A percentile compares a stretch with the other conserved stretches of the same genome.
phyloP scores from a whole-genome alignment of 2,797 vertebrate genomes.

The Sebastes goodei region DNA sequence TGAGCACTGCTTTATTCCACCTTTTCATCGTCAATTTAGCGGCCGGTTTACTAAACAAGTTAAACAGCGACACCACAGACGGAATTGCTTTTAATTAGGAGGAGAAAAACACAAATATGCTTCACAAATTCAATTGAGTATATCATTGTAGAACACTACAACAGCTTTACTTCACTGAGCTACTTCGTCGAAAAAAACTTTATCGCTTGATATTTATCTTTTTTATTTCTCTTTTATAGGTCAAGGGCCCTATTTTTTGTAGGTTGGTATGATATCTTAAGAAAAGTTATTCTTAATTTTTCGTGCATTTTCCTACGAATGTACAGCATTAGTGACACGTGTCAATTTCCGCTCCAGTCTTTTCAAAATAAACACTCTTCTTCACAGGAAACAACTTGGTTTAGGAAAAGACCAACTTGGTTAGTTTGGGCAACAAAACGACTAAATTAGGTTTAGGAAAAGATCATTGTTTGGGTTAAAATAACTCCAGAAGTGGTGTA shows the following conservation, averaged over 20 bases:
- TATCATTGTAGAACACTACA: neutral
- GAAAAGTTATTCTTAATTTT: too few relatives aligned
- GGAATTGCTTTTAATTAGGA: neutral
- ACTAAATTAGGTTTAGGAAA: too few relatives aligned
- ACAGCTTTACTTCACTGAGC: neutral
- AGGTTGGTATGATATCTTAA: too few relatives aligned
- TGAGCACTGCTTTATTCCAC: conserved; percentile 5
- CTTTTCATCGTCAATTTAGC: conserved; percentile 13
- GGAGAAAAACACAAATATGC: neutral
- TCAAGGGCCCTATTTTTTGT: too few relatives aligned
- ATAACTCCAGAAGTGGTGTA: neutral
- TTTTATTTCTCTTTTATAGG: neutral
- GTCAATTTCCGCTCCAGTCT: too few relatives aligned
- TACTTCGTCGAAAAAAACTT: neutral
- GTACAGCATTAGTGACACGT: too few relatives aligned
- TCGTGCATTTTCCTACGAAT: too few relatives aligned
- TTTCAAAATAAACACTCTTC: too few relatives aligned
- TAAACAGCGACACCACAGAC: neutral
- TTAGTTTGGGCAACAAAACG: too few relatives aligned
- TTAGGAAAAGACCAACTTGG: too few relatives aligned
- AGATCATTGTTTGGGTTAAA: neutral
- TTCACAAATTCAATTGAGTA: neutral
- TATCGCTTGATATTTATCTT: neutral
- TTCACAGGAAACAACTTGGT: too few relatives aligned
- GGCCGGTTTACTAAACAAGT: neutral